These are phyloP conservation scores for Xiphias gladius DNA, from an alignment of 2,113 vertebrate species.

Conservation along the genomic window DNA sequence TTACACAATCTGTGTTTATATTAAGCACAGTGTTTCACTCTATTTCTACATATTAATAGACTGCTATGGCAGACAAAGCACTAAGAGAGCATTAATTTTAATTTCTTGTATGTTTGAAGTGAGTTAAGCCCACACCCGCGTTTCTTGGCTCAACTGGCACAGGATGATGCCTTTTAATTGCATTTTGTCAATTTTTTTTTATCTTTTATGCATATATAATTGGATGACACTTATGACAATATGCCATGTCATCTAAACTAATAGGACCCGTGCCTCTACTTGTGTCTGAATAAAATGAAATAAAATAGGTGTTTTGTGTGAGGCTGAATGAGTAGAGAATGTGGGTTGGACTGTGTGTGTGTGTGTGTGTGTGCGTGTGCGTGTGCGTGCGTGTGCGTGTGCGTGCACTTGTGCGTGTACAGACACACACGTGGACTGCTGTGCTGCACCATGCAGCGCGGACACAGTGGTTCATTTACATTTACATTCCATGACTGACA, in stretches of 20 bases:
- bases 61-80: not conserved
- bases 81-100: not conserved
- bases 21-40: not conserved
- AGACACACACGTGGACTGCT: conserved; percentile 43
- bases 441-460: conserved; percentile 51
- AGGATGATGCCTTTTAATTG: conserved; percentile 37
- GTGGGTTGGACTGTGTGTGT: not conserved
- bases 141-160: conserved; percentile 17
- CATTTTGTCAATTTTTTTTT: conserved; percentile 39
- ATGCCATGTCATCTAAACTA: conserved; percentile 31
- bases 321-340: conserved; percentile 33
- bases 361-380: conserved; percentile 15
- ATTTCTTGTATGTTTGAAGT: conserved; percentile 6
- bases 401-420: not conserved
- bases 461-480: conserved; percentile 70
- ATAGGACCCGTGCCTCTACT: conserved; percentile 4
- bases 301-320: conserved; percentile 14
- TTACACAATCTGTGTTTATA: not conserved
- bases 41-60: not conserved
- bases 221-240: conserved; percentile 31
- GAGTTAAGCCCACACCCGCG: not conserved
- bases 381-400: not conserved
- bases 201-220: conserved; percentile 45
- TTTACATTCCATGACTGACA: conserved; percentile 68
- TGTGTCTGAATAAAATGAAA: conserved; percentile 14